A percentile compares a stretch with the other conserved stretches of the same genome.
These are phyloP conservation scores for Cotesia typhae DNA, from an alignment of 1,140 invertebrate genomes.

Conservation along the genomic window DNA sequence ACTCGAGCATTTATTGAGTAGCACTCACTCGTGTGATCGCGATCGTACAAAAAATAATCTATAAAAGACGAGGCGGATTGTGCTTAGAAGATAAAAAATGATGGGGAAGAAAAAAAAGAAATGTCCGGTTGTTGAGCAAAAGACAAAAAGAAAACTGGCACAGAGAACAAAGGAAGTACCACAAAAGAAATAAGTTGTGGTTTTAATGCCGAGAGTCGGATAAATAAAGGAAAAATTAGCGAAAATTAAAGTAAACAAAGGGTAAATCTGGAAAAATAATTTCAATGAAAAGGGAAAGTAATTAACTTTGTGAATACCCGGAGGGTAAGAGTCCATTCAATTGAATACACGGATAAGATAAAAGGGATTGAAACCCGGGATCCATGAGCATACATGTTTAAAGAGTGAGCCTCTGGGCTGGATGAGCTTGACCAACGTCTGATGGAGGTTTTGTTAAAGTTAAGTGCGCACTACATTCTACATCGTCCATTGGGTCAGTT, in stretches of 20 bases:
- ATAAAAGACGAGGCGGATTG: too few relatives aligned
- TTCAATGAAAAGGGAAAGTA: background rate
- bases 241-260: background rate
- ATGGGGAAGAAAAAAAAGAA: conserved; percentile 14
- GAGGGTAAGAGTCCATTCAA: conserved; percentile 7
- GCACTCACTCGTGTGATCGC: too few relatives aligned
- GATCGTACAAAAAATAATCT: too few relatives aligned
- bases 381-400: too few relatives aligned
- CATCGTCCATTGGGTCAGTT: too few relatives aligned
- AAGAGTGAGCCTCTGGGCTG: too few relatives aligned
- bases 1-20: too few relatives aligned
- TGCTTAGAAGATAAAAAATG: background rate
- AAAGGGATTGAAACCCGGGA: background rate
- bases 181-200: background rate
- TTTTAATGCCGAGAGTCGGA: background rate
- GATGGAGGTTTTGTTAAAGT: too few relatives aligned
- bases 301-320: conserved; percentile 2
- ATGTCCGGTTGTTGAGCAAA: background rate
- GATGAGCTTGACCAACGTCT: too few relatives aligned
- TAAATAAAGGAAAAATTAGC: background rate
- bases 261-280: conserved; percentile 16
- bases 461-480: too few relatives aligned
- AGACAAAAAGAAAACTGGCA: conserved; percentile 9
- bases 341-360: conserved; percentile 5
- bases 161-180: background rate